phyloP scores from a whole-genome alignment of 2,113 vertebrate species.

The Mus musculus region GRCm39 chr10:17913501-17914000 shows the following conservation, averaged over 20 bases:
- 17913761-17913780: too few relatives aligned
- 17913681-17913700: not conserved
- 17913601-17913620: not conserved
- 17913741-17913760: too few relatives aligned
- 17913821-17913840: not conserved
- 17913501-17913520: not conserved
- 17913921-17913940: not conserved
- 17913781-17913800: not conserved
- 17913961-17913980: not conserved
- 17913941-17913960: not conserved
- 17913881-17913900: not conserved
- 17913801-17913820: not conserved
- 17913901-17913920: not conserved
- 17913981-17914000: not conserved
- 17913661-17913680: not conserved
- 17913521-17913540: not conserved
- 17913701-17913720: not conserved
- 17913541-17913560: not conserved
- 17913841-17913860: constrained; percentile 1
- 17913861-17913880: not conserved
- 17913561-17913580: not conserved
- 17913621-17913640: not conserved
- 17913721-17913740: not conserved
- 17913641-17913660: not conserved
- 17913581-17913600: not conserved